Percentiles rank a stretch among this genome's conserved stretches.
Conservation (phyloP, 2,888 invertebrate species). For the Drepana falcataria region DNA sequence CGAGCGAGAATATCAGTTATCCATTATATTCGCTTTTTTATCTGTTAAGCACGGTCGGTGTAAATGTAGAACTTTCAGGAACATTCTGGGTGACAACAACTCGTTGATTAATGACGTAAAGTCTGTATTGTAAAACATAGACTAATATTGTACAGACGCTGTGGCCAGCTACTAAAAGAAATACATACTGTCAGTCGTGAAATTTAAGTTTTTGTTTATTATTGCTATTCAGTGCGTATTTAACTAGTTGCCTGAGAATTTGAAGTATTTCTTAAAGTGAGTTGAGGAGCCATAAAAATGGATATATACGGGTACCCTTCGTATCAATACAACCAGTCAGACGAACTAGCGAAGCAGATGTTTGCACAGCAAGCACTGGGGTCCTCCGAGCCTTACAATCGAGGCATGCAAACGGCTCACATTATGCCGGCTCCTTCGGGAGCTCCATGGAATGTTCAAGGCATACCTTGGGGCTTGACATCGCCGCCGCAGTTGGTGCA, state of each 20-base stretch:
- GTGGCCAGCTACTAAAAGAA: too few relatives aligned
- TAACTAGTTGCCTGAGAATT: too few relatives aligned
- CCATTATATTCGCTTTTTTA: too few relatives aligned
- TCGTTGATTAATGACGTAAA: too few relatives aligned
- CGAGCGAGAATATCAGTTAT: too few relatives aligned
- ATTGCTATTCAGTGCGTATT: too few relatives aligned
- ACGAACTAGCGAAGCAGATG: slow-evolving; percentile 62
- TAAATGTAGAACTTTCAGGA: slow-evolving; percentile 16
- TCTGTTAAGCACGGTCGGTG: too few relatives aligned
- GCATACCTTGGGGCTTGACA: slow-evolving; percentile 72
- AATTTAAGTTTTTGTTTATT: too few relatives aligned
- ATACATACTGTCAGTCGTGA: too few relatives aligned
- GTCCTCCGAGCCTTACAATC: slow-evolving; percentile 37
- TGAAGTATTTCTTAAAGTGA: not conserved
- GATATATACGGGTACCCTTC: slow-evolving; percentile 58
- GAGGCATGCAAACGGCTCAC: slow-evolving; percentile 40
- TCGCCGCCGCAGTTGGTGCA: slow-evolving; percentile 66
- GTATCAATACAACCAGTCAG: slow-evolving; percentile 55
- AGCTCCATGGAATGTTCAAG: slow-evolving; percentile 74
- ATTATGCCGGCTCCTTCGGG: slow-evolving; percentile 63
- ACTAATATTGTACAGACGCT: too few relatives aligned
- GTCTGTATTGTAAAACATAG: too few relatives aligned
- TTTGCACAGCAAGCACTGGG: slow-evolving; percentile 56
- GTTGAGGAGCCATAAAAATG: slow-evolving; percentile 30
- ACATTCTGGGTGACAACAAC: slow-evolving; percentile 7